phyloP scores from a whole-genome alignment of 2,888 invertebrate genomes.

The Ellobium chinense region DNA sequence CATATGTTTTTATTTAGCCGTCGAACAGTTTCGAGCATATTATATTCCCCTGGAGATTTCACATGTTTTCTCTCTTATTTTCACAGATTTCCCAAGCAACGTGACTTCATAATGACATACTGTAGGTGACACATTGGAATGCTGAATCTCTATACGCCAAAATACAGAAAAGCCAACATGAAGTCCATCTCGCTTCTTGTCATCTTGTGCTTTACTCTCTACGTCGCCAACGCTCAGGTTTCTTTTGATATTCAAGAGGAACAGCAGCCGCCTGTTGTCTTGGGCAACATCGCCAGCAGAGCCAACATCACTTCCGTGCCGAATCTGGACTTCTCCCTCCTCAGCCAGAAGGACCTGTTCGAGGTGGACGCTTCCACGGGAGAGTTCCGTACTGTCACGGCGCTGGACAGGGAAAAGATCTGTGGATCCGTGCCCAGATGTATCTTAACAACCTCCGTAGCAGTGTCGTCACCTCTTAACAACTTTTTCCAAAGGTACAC shows the following conservation, averaged over 20 bases:
- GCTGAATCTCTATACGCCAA: not conserved
- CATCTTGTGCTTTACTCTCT: not conserved
- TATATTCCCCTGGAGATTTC: no score
- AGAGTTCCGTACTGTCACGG: constrained; percentile 42
- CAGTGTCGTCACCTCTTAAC: constrained; percentile 43
- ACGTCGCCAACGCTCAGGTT: constrained; percentile 5
- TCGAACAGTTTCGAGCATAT: no score
- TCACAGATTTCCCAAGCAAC: no score
- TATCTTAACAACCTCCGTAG: constrained; percentile 42
- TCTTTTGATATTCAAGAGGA: constrained; percentile 48
- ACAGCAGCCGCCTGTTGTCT: constrained; percentile 17
- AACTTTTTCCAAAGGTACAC: constrained; percentile 49
- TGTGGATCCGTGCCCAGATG: constrained; percentile 48
- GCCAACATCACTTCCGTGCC: constrained; percentile 35
- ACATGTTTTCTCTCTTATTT: no score
- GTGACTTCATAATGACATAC: not conserved
- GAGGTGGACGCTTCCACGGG: constrained; percentile 47
- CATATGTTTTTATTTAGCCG: no score
- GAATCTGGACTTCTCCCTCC: constrained; percentile 11
- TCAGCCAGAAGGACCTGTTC: constrained; percentile 43
- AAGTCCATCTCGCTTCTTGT: constrained; percentile 3
- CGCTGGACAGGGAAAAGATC: constrained; percentile 49
- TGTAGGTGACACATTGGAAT: not conserved
- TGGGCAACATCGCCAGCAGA: constrained; percentile 46
- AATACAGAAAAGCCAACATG: not conserved